A percentile compares a stretch with the other conserved stretches of the same genome.
phyloP scores from a whole-genome alignment of 2,888 invertebrate genomes.

The Cremastinae sp. region DNA sequence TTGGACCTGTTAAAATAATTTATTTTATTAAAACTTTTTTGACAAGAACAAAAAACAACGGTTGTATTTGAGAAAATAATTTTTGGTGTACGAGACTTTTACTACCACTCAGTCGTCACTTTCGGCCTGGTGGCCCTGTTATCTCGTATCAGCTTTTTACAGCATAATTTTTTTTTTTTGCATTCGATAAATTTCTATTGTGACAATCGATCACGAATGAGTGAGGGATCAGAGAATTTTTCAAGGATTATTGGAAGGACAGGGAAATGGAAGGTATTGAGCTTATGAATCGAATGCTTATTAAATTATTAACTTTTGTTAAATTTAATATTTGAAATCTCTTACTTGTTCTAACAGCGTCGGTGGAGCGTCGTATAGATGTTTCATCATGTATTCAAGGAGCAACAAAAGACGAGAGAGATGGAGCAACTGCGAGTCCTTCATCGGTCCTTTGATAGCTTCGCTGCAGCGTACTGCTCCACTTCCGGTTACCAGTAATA shows the following conservation, averaged over 20 bases:
- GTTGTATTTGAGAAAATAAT: no score
- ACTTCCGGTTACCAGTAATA: slow-evolving; percentile 91
- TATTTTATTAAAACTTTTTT: no score
- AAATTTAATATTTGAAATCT: background rate
- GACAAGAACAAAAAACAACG: no score
- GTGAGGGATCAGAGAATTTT: background rate
- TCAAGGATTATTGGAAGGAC: slow-evolving; percentile 15
- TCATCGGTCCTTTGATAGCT: slow-evolving; percentile 83
- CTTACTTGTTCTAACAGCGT: slow-evolving; percentile 91
- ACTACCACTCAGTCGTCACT: slow-evolving; percentile 79
- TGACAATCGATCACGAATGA: background rate
- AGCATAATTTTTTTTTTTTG: slow-evolving; percentile 71
- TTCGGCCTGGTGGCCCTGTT: slow-evolving; percentile 78
- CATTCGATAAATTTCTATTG: slow-evolving; percentile 66
- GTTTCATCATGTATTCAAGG: slow-evolving; percentile 96
- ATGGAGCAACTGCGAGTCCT: slow-evolving; percentile 88
- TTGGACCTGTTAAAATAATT: slow-evolving; percentile 82
- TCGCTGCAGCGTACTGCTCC: slow-evolving; percentile 87
- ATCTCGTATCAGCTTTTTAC: slow-evolving; percentile 69
- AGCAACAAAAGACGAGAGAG: slow-evolving; percentile 91
- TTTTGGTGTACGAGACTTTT: slow-evolving; percentile 75
- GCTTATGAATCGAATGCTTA: slow-evolving; percentile 55
- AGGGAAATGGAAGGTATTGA: slow-evolving; percentile 28
- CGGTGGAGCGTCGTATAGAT: slow-evolving; percentile 95
- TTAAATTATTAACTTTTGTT: no score